Evolutionary conservation across 2,888 invertebrate genomes (phyloP).

Genomic region (Dryomyza anilis): DNA sequence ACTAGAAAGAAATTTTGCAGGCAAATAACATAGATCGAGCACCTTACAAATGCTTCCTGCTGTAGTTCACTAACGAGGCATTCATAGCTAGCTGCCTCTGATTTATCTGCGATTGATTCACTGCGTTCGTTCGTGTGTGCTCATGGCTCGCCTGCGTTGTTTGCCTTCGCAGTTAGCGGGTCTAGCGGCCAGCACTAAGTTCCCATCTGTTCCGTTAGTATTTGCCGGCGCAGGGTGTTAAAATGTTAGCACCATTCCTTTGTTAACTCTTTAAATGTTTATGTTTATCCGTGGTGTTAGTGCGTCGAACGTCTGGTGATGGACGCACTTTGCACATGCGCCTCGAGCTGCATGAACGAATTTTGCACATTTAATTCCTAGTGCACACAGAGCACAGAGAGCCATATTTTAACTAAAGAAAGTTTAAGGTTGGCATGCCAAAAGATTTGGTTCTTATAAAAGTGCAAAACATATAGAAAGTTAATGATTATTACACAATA

Average conservation of each 20-base stretch:
- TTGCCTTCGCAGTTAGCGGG: background rate
- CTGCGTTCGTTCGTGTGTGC: background rate
- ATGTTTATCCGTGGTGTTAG: slow-evolving; percentile 12
- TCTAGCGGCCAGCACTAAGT: background rate
- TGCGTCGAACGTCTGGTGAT: background rate
- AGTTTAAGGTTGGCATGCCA: no score
- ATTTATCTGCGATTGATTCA: no score
- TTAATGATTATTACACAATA: no score
- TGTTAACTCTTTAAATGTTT: slow-evolving; percentile 32
- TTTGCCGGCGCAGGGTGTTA: slow-evolving; percentile 36
- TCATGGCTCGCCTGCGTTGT: background rate
- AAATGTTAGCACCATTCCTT: slow-evolving; percentile 39
- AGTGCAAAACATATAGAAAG: no score
- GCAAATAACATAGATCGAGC: background rate
- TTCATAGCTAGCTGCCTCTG: background rate
- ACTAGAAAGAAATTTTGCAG: background rate
- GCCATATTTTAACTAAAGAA: background rate
- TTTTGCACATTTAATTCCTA: slow-evolving; percentile 18
- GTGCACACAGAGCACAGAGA: slow-evolving; percentile 4
- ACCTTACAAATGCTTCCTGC: background rate
- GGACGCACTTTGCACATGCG: background rate
- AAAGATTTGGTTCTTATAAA: no score
- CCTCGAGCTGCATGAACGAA: slow-evolving; percentile 1
- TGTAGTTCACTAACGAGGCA: slow-evolving; percentile 3
- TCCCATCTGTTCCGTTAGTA: slow-evolving; percentile 28